phyloP scores from a whole-genome alignment of 2,113 vertebrate genomes.

The Peromyscus leucopus region DNA sequence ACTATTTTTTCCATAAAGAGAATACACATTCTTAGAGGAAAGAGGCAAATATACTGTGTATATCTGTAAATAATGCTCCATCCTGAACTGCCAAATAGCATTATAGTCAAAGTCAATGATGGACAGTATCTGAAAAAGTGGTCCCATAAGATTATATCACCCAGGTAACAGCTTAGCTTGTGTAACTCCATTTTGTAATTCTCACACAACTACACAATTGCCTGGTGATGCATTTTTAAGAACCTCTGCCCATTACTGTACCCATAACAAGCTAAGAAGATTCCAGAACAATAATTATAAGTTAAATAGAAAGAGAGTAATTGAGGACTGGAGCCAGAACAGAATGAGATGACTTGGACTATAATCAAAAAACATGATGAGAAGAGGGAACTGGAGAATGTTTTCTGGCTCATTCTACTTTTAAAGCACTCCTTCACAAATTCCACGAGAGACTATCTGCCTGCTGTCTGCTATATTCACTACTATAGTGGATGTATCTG shows the following conservation, averaged over 20 bases:
- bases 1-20: not conserved
- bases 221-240: not conserved
- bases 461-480: too few species aligned
- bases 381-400: not conserved
- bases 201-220: not conserved
- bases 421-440: not conserved
- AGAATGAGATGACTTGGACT: not conserved
- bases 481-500: rapidly evolving
- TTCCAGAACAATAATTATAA: not conserved
- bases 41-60: not conserved
- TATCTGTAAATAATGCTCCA: not conserved
- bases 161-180: not conserved
- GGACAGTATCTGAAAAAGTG: not conserved
- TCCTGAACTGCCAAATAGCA: not conserved
- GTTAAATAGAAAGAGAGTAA: constrained; percentile 43
- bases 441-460: not conserved
- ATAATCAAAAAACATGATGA: not conserved
- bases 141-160: not conserved
- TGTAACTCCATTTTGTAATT: not conserved
- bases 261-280: not conserved
- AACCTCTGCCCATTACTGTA: not conserved
- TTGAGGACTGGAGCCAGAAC: not conserved
- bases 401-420: not conserved
- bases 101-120: not conserved
- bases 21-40: not conserved